These are phyloP conservation scores for Sarcophaga carnaria DNA, from an alignment of 2,888 invertebrate genomes.

Conservation along the genomic window DNA sequence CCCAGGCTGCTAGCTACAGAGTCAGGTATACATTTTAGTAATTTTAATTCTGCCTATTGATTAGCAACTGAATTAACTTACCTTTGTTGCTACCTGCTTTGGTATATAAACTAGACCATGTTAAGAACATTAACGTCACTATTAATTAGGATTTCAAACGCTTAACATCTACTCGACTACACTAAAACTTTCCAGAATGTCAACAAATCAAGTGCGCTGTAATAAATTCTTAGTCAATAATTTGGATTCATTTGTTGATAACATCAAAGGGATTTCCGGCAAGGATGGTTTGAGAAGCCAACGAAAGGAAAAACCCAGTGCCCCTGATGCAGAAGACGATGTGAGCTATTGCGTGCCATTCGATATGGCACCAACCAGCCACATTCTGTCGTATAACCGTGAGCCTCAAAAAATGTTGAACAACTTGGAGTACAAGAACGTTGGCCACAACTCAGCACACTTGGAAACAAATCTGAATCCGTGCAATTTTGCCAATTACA, in stretches of 20 bases:
- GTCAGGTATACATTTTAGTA: too few species aligned
- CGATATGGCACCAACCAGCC: too few species aligned
- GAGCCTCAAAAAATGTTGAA: too few species aligned
- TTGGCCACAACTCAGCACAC: too few species aligned
- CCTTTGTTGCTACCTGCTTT: not conserved
- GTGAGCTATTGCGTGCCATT: too few species aligned
- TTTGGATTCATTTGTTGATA: slow-evolving; percentile 11
- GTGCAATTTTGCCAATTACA: too few species aligned
- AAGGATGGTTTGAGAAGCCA: not conserved
- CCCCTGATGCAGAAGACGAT: too few species aligned
- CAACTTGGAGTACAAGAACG: too few species aligned
- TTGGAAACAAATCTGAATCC: too few species aligned
- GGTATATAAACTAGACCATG: slow-evolving; percentile 21
- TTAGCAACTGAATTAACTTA: not conserved
- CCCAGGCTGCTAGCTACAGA: too few species aligned
- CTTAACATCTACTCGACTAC: not conserved
- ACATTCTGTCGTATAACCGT: too few species aligned
- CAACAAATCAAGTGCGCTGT: not conserved
- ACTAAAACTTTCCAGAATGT: not conserved
- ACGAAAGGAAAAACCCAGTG: not conserved
- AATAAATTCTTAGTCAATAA: slow-evolving; percentile 40
- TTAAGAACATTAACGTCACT: not conserved
- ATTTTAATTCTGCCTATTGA: too few species aligned
- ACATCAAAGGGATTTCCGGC: not conserved
- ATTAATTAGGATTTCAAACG: not conserved